A percentile compares a stretch with the other conserved stretches of the same genome.
phyloP scores from a whole-genome alignment of 1,140 invertebrate genomes.

The Homalodisca vitripennis region DNA sequence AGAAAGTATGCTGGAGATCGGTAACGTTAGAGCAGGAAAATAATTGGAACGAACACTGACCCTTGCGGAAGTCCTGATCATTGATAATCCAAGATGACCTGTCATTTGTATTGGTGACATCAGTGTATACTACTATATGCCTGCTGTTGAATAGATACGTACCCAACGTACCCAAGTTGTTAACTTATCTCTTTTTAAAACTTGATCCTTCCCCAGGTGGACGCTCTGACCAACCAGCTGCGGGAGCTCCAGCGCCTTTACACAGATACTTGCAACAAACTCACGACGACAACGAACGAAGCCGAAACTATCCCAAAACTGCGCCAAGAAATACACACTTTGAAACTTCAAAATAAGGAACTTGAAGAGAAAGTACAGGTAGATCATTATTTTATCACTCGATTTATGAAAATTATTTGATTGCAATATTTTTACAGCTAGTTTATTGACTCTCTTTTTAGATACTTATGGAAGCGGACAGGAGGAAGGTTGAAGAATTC shows the following conservation, averaged over 20 bases:
- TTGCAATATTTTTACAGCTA: no score
- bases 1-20: no score
- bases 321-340: conserved; percentile 7
- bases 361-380: conserved; percentile 24
- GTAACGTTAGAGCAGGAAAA: no score
- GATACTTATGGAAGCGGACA: conserved; percentile 28
- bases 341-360: conserved; percentile 19
- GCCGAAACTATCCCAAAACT: conserved; percentile 25
- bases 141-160: no score
- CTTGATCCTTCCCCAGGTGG: conserved; percentile 7
- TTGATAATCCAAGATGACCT: no score
- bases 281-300: conserved; percentile 24
- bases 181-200: no score
- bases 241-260: conserved; percentile 15
- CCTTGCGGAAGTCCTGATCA: no score
- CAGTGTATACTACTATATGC: no score
- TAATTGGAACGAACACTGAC: no score
- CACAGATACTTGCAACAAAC: conserved; percentile 8
- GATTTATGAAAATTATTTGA: no score
- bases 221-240: conserved; percentile 4
- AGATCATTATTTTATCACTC: background rate
- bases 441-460: background rate
- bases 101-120: no score
- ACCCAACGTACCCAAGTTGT: no score
- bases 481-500: conserved; percentile 23